Conservation (phyloP, 1,140 invertebrate genomes). For the Lethrus apterus region DNA sequence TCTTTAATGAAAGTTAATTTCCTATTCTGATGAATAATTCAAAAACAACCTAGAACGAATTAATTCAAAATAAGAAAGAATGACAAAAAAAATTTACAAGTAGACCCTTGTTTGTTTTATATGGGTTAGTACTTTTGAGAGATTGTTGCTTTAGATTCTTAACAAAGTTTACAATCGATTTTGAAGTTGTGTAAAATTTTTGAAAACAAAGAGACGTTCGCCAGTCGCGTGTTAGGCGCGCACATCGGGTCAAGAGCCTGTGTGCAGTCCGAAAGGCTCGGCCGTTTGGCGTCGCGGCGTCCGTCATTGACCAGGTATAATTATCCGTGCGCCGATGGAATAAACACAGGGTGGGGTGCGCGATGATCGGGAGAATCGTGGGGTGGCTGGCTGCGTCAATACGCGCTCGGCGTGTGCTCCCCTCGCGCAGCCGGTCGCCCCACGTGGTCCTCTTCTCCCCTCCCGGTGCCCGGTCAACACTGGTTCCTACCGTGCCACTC, state of each 20-base stretch:
- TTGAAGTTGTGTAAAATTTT: no score
- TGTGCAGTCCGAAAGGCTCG: slow-evolving; percentile 4
- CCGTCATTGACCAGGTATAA: slow-evolving; percentile 22
- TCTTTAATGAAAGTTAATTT: no score
- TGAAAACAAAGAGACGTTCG: slow-evolving; percentile 3
- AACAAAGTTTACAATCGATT: no score
- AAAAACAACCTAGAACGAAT: no score
- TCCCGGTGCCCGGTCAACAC: slow-evolving; percentile 15
- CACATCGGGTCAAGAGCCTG: slow-evolving; percentile 16
- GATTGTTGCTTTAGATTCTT: no score
- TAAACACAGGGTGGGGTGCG: slow-evolving; percentile 15
- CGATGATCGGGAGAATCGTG: slow-evolving; percentile 1
- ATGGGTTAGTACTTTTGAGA: no score
- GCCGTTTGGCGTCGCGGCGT: slow-evolving; percentile 4
- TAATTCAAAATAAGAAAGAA: no score
- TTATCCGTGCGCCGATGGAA: slow-evolving; percentile 19
- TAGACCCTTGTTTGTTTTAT: no score
- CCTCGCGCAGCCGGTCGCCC: slow-evolving; percentile 15
- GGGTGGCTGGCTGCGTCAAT: slow-evolving; percentile 21
- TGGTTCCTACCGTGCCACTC: slow-evolving; percentile 4
- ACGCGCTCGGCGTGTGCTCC: slow-evolving; percentile 9
- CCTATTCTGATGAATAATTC: no score
- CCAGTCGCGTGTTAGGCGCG: slow-evolving; percentile 1
- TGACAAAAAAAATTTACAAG: no score
- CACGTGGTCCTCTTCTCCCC: slow-evolving; percentile 14